Evolutionary conservation across 64 coral and sea anemone species (phyloP), one percentile per base, ranked within the genome.

Genomic region (Pocillopora damicornis): DNA sequence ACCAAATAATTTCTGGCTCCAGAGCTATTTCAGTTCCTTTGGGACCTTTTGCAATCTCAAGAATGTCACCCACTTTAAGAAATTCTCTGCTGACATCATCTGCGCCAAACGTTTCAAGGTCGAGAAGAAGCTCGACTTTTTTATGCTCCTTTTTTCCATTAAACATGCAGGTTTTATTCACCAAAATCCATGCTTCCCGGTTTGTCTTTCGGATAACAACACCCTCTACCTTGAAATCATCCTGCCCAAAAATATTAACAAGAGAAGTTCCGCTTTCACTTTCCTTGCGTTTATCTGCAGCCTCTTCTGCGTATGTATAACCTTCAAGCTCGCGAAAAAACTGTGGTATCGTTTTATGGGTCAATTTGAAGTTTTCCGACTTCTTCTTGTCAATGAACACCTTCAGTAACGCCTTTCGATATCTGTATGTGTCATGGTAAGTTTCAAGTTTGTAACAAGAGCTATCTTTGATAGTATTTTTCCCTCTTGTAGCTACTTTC

Each of bases 31-130:
- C 36, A 4, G 38, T 20, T 20, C 23, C 65, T 35, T 37, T 83
- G 10, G 2, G 11, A 35, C 62, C 38, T 15, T 22, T 68, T 56
- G 62, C 14, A 11, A 83, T 37, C 13, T 83, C 62, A 45, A 83
- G 62, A 38, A 82, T 82, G 23, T 83, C 81, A 2, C 81, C 81
- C 35, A 83, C 63, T 15, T 83, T 83, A 22, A 83, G 20, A 45
- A n/a, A 67, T 67, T 0, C 64, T 22, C 16, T 20, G 18, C 64
- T 83, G 81, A 83, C 66, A 71, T 56, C 22, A 37, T 69, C 45
- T 22, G 4, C 42, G 42, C 42, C 42, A 6, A 45, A 45, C 1
- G 1, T 45, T 18, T 1, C 1, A 15, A 63, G 61, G 61, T 63
- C 61, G 16, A 63, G 16, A 63, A 63, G 11, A 63, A 63, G 61